Evolutionary conservation across 2,797 vertebrate species (phyloP), one percentile per base, ranked within the genome.

Genomic region (Brachymystax lenok): DNA sequence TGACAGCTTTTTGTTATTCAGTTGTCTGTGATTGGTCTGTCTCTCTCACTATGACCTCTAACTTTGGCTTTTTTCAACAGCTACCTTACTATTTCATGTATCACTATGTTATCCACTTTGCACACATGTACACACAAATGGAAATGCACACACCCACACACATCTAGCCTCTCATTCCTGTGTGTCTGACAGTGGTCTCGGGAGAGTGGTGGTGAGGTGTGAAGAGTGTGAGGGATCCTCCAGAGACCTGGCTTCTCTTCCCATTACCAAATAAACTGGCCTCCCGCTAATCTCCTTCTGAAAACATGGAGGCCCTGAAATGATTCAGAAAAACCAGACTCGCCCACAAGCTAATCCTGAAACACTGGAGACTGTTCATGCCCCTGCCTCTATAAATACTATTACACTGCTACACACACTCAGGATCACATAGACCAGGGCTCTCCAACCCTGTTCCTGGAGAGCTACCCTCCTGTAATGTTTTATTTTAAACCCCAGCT

Each of bases 161-260:
- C 67, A 19, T 5, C 21, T 14, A 33, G 64, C 3, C 76, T 77
- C 72, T 77, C 24, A 69, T 66, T 27, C 14, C 14, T 10, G n/a
- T 24, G 59, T 83, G 71, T 79, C 77, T 51, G 74, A 69, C 77
- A 66, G 64, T 28, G 76, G 74, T 88, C 90, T 87, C 85, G 0
- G 59, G 89, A 87, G 88, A 80, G 77, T 54, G 10, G 72, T 88
- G 80, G 51, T 80, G 88, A 85, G 86, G 90, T 91, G 89, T 91
- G 88, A 91, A 88, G 88, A 82, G 82, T 80, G 78, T 91, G 91
- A 91, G 85, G 89, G 88, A 90, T 92, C 91, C 88, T 28, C 21
- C 51, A 52, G 84, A 85, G 30, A 27, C 1, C 51, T 78, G 85
- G 86, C 86, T 80, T 81, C 84, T 89, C 79, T 80, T 84, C 88